Conservation (phyloP, 2,113 vertebrate genomes). For the Peromyscus leucopus region DNA sequence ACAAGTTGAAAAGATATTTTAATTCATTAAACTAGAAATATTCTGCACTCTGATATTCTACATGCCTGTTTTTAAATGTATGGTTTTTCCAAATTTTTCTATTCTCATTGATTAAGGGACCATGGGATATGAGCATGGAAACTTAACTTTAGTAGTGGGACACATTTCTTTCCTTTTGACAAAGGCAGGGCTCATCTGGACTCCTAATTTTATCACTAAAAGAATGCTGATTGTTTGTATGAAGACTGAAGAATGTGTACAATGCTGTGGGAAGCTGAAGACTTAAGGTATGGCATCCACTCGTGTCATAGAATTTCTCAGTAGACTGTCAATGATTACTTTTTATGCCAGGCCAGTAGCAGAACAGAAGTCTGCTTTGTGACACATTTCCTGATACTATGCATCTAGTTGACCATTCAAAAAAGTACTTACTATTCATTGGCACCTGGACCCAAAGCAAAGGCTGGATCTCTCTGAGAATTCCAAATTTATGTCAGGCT, state of each 20-base stretch:
- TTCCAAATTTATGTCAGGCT: neutral
- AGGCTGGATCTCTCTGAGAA: neutral
- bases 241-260: neutral
- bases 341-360: neutral
- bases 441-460: neutral
- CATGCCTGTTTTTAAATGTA: neutral
- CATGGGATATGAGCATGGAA: neutral
- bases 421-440: neutral
- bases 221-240: accelerated
- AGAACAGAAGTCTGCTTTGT: neutral
- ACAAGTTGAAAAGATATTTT: neutral
- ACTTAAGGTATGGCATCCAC: neutral
- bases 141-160: neutral
- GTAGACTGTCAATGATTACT: neutral
- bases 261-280: neutral
- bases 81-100: neutral
- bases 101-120: neutral
- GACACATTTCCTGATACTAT: neutral
- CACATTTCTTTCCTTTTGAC: neutral
- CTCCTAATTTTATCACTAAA: neutral
- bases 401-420: neutral
- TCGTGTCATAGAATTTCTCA: neutral
- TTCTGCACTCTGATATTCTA: neutral
- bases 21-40: neutral
- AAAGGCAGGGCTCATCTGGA: neutral